Conservation (phyloP, 2,888 invertebrate species). For the Reticulitermes lucifugus region DNA sequence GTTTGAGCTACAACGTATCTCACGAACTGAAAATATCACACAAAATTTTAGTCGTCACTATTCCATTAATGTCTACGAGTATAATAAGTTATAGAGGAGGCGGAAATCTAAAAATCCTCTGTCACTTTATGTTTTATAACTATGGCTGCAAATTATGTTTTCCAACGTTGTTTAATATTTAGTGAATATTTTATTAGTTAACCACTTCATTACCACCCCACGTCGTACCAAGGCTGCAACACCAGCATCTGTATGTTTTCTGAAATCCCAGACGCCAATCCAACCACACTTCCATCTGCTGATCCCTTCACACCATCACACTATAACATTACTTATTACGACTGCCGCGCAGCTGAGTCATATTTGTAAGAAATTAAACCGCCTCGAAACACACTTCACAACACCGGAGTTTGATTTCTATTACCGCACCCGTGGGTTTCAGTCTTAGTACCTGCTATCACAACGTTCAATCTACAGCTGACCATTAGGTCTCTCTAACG, state of each 20-base stretch:
- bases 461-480: neutral
- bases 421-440: neutral
- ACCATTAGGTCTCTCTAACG: neutral
- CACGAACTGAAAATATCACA: no score
- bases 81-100: no score
- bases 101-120: no score
- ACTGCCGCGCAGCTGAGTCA: neutral
- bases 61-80: no score
- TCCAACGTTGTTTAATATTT: no score
- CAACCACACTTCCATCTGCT: neutral
- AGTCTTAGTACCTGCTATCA: neutral
- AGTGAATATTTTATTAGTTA: no score
- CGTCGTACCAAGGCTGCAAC: no score
- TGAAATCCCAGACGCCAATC: neutral
- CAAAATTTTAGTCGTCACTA: no score
- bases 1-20: no score
- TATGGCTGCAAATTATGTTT: no score
- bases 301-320: neutral
- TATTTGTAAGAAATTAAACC: neutral
- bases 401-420: constrained; percentile 12
- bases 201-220: no score
- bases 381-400: neutral
- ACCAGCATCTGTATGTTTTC: neutral
- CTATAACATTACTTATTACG: neutral
- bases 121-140: no score